These are phyloP conservation scores for Buathra laborator DNA, from an alignment of 2,888 invertebrate genomes.

Conservation along the genomic window DNA sequence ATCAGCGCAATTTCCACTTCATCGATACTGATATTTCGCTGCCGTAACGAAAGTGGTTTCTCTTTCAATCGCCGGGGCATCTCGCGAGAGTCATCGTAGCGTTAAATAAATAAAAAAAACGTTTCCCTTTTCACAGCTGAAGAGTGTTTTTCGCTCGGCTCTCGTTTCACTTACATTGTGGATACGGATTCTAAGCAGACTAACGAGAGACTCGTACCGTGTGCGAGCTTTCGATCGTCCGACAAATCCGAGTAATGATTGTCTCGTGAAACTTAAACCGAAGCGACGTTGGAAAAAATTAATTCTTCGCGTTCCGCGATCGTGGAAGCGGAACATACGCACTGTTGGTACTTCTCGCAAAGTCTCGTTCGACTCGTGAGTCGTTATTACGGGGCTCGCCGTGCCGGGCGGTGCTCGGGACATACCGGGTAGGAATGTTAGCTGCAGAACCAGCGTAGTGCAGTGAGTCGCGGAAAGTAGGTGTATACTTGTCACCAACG, in stretches of 20 bases:
- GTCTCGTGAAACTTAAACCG: too few relatives aligned
- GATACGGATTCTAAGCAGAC: too few relatives aligned
- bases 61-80: conserved; percentile 37
- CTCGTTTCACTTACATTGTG: too few relatives aligned
- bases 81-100: conserved; percentile 37
- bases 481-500: neutral
- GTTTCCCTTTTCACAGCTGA: neutral
- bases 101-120: conserved; percentile 20
- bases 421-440: neutral
- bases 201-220: too few relatives aligned
- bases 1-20: neutral
- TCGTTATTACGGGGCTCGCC: conserved; percentile 5
- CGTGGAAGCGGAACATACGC: neutral
- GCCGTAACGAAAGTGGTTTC: conserved; percentile 21
- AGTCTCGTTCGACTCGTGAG: conserved; percentile 2
- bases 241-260: too few relatives aligned
- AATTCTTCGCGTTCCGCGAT: too few relatives aligned
- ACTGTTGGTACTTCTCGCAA: neutral
- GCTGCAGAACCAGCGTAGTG: neutral
- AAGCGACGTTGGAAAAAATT: too few relatives aligned
- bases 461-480: conserved; percentile 14
- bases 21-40: too few relatives aligned
- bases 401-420: conserved; percentile 10
- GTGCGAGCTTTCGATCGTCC: too few relatives aligned
- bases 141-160: too few relatives aligned